Percentiles rank a stretch among this genome's conserved stretches.
Evolutionary conservation across 2,113 vertebrate genomes (phyloP).

Genomic region (Mormyrus iriodes): DNA sequence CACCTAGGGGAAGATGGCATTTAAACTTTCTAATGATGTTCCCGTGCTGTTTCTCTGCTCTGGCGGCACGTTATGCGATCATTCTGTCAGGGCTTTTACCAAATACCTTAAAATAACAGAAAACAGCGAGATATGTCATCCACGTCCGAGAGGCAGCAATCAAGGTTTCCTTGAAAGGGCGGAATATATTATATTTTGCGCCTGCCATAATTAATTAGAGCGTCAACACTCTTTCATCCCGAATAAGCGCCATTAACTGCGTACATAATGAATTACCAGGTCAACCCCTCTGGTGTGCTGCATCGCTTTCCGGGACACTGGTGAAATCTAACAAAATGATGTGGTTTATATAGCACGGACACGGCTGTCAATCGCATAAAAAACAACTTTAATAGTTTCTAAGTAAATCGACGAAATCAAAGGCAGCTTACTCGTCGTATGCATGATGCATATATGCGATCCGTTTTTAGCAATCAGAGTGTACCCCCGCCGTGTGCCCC

Average conservation of each 20-base stretch:
- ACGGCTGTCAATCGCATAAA: background rate
- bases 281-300: background rate
- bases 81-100: background rate
- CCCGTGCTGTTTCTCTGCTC: background rate
- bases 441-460: background rate
- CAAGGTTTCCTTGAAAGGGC: background rate
- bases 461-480: background rate
- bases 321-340: background rate
- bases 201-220: conserved; percentile 19
- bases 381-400: background rate
- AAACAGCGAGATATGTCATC: background rate
- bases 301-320: background rate
- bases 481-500: background rate
- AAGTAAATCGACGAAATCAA: background rate
- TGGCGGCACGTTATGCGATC: background rate
- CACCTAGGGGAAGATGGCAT: background rate
- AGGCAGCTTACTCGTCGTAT: background rate
- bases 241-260: conserved; percentile 23
- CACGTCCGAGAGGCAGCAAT: conserved; percentile 2
- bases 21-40: background rate
- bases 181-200: conserved; percentile 12
- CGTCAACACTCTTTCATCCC: conserved; percentile 8
- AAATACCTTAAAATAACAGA: conserved; percentile 10
- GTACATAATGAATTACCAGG: conserved; percentile 28
- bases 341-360: background rate